Evolutionary conservation across 2,797 vertebrate species (phyloP).

Genomic region (Parauchenoglanis punctatus): DNA sequence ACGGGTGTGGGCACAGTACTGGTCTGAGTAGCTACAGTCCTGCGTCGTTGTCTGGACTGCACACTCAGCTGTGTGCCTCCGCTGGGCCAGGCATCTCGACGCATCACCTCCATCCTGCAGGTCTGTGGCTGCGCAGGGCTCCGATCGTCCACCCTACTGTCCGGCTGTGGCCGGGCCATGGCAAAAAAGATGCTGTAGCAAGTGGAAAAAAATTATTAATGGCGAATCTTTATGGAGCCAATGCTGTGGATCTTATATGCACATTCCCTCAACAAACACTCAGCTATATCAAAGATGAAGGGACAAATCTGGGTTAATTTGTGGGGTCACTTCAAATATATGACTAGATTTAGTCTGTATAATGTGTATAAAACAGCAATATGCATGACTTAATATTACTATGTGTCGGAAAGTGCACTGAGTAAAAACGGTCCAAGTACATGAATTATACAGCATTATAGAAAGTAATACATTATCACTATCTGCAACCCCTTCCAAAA

Average conservation of each 20-base stretch:
- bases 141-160: conserved; percentile 61
- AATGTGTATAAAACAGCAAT: neutral
- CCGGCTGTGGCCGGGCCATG: conserved; percentile 77
- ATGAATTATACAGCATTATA: neutral
- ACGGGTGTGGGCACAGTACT: conserved; percentile 14
- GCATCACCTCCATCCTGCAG: conserved; percentile 61
- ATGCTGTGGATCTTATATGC: neutral
- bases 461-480: neutral
- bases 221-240: neutral
- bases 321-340: neutral
- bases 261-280: neutral
- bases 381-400: neutral
- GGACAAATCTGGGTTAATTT: neutral
- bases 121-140: conserved; percentile 54
- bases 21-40: conserved; percentile 45
- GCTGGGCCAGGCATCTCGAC: conserved; percentile 46
- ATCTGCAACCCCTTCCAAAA: neutral
- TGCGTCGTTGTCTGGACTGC: conserved; percentile 37
- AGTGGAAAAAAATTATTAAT: neutral
- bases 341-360: neutral
- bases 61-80: conserved; percentile 25
- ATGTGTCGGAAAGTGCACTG: neutral
- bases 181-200: conserved; percentile 55
- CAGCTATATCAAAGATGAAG: neutral
- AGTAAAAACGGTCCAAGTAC: neutral